phyloP scores from a whole-genome alignment of 1,140 invertebrate species.

The Saccostrea echinata region DNA sequence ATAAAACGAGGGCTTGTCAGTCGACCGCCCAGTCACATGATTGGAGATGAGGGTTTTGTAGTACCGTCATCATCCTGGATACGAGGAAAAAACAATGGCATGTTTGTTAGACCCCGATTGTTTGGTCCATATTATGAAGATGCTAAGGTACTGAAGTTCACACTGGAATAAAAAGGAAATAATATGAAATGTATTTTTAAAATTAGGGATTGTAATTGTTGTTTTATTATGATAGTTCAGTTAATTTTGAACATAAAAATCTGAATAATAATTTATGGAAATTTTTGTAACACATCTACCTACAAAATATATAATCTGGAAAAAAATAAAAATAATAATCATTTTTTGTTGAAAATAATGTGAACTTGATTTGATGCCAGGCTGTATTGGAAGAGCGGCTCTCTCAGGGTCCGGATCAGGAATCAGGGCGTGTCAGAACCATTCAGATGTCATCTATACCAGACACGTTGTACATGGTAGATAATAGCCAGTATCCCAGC shows the following conservation, averaged over 20 bases:
- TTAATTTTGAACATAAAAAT: neutral
- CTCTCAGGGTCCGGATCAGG: constrained; percentile 86
- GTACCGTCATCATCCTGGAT: constrained; percentile 91
- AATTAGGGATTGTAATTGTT: neutral
- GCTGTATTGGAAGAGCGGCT: constrained; percentile 91
- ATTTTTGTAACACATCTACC: neutral
- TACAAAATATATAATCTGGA: constrained; percentile 5
- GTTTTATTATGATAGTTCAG: too few species aligned
- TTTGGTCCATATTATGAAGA: constrained; percentile 97
- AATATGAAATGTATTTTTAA: neutral
- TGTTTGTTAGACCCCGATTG: constrained; percentile 91
- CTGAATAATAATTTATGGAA: neutral
- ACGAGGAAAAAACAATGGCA: constrained; percentile 88
- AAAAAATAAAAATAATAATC: neutral
- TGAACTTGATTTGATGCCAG: constrained; percentile 74
- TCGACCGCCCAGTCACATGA: constrained; percentile 92
- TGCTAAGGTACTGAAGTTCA: constrained; percentile 85
- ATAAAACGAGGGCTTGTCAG: constrained; percentile 92
- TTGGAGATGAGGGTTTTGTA: constrained; percentile 84
- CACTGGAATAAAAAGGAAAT: neutral
- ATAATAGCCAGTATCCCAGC: constrained; percentile 78
- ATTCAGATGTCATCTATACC: constrained; percentile 86
- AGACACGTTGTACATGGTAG: constrained; percentile 96
- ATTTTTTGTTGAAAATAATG: too few species aligned
- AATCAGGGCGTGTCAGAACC: constrained; percentile 86